These are phyloP conservation scores for Chunga burmeisteri DNA, from an alignment of 2,113 vertebrate species.

Conservation along the genomic window DNA sequence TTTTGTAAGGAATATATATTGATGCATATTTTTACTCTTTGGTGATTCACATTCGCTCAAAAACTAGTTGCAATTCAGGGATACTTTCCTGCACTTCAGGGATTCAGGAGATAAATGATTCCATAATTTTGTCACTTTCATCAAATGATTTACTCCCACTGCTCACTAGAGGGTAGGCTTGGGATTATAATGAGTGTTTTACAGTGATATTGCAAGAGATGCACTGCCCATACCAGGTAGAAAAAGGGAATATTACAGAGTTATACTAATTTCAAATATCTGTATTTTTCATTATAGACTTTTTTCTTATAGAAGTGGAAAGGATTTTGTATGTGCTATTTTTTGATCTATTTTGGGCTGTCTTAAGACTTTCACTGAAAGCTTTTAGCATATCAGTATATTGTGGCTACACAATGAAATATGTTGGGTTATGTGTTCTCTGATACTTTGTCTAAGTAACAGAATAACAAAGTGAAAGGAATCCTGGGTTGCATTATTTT, in stretches of 20 bases:
- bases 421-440: not conserved
- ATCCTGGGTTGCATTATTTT: not conserved
- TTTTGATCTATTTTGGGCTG: not conserved
- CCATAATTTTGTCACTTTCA: not conserved
- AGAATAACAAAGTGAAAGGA: not conserved
- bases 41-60: not conserved
- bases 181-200: slow-evolving; percentile 31
- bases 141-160: slow-evolving; percentile 24
- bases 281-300: not conserved
- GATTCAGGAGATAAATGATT: not conserved
- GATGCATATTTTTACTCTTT: not conserved
- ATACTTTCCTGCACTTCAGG: not conserved
- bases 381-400: not conserved
- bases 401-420: not conserved
- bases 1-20: not conserved
- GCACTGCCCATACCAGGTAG: not conserved
- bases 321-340: not conserved
- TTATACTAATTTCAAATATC: not conserved
- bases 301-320: not conserved
- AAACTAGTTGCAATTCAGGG: not conserved
- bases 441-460: not conserved
- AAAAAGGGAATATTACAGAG: not conserved
- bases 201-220: not conserved
- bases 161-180: slow-evolving; percentile 71
- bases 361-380: not conserved